These are phyloP conservation scores for Dermochelys coriacea DNA, from an alignment of 2,797 vertebrate species.

Conservation along the genomic window DNA sequence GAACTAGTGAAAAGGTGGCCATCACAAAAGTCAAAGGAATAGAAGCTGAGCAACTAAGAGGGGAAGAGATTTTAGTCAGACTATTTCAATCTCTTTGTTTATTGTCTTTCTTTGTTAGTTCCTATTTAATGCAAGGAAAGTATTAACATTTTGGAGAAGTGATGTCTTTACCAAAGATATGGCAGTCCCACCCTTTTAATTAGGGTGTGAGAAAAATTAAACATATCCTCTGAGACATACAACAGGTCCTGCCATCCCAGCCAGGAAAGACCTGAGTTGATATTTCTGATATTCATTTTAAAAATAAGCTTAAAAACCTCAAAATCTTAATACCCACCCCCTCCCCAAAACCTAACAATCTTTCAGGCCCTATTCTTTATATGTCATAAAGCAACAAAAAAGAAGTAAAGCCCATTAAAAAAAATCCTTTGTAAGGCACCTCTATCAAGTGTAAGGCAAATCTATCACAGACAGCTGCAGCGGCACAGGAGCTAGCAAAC, in stretches of 20 bases:
- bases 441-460: no score
- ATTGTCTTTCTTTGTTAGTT: not conserved
- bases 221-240: not conserved
- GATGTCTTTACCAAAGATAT: not conserved
- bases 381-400: not conserved
- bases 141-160: slow-evolving; percentile 3
- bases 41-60: not conserved
- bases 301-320: not conserved
- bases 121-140: not conserved
- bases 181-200: not conserved
- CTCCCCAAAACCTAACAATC: not conserved
- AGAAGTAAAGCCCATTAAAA: not conserved
- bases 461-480: no score
- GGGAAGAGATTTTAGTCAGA: not conserved
- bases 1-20: not conserved
- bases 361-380: not conserved
- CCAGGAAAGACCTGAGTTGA: not conserved
- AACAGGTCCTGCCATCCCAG: not conserved
- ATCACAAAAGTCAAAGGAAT: not conserved
- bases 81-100: not conserved
- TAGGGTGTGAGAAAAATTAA: not conserved
- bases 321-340: not conserved
- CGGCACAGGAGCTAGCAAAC: no score
- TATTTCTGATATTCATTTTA: not conserved
- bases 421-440: not conserved